phyloP scores from a whole-genome alignment of 2,113 vertebrate genomes.

The Mobula hypostoma region DNA sequence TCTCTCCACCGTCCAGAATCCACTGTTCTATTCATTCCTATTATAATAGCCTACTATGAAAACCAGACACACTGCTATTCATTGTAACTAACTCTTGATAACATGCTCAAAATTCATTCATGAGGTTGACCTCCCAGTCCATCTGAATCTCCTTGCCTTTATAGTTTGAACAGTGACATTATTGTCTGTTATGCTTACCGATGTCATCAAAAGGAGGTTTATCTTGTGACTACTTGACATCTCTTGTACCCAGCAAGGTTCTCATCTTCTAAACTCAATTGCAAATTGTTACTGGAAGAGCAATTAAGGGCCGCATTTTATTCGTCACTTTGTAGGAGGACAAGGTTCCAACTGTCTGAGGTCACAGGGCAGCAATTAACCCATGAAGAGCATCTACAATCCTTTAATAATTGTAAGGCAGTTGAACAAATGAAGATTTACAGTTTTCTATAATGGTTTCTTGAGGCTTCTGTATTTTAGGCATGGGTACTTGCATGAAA shows the following conservation, averaged over 20 bases:
- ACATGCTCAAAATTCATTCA: constrained; percentile 30
- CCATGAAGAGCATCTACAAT: constrained; percentile 24
- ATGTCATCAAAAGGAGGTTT: constrained; percentile 51
- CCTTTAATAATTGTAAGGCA: constrained; percentile 24
- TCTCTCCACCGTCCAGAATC: not conserved
- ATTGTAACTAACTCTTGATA: constrained; percentile 4
- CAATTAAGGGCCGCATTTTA: constrained; percentile 57
- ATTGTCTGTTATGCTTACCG: constrained; percentile 41
- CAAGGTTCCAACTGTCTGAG: constrained; percentile 53
- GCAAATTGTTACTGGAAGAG: constrained; percentile 49
- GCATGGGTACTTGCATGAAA: not conserved
- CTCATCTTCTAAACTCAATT: constrained; percentile 48
- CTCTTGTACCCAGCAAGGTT: constrained; percentile 45
- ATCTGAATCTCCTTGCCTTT: constrained; percentile 33
- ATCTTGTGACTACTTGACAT: constrained; percentile 61
- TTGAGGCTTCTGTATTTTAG: constrained; percentile 24
- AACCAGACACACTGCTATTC: not conserved
- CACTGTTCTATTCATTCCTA: not conserved
- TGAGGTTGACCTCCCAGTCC: not conserved
- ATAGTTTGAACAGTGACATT: constrained; percentile 44
- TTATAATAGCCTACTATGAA: not conserved
- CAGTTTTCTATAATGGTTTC: constrained; percentile 26
- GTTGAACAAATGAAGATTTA: constrained; percentile 36
- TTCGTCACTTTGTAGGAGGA: constrained; percentile 51
- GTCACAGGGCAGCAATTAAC: constrained; percentile 58